phyloP scores from a whole-genome alignment of 2,113 vertebrate species.

The Melanostigma gelatinosum region DNA sequence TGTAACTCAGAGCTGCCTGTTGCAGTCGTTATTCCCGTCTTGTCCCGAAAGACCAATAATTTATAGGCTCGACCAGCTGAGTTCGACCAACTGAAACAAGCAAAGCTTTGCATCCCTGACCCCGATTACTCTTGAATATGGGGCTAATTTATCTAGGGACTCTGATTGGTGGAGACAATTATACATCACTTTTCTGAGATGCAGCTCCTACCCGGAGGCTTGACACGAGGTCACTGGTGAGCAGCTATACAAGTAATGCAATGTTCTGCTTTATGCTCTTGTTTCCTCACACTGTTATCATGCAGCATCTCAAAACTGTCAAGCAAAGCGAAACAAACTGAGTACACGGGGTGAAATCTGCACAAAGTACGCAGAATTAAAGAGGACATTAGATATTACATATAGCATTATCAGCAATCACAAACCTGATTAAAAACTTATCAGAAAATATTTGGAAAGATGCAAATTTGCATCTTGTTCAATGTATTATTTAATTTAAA shows the following conservation, averaged over 20 bases:
- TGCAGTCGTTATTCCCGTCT: slow-evolving; percentile 35
- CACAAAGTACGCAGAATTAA: not conserved
- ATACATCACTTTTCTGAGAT: slow-evolving; percentile 12
- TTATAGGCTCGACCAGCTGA: slow-evolving; percentile 53
- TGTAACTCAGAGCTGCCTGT: slow-evolving; percentile 14
- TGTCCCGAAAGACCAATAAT: slow-evolving; percentile 32
- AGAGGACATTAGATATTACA: not conserved
- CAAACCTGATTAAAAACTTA: not conserved
- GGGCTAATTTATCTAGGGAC: slow-evolving; percentile 21
- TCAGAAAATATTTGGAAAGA: not conserved
- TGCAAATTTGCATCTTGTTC: not conserved
- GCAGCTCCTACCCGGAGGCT: slow-evolving; percentile 15
- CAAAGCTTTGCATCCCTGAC: slow-evolving; percentile 45
- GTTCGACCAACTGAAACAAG: slow-evolving; percentile 48
- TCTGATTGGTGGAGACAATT: slow-evolving; percentile 53
- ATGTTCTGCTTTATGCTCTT: not conserved
- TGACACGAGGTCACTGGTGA: slow-evolving; percentile 18
- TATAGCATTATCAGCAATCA: not conserved
- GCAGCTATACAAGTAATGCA: slow-evolving; percentile 14
- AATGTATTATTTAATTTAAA: not conserved
- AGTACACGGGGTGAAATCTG: not conserved
- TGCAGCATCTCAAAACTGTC: not conserved
- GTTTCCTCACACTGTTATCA: slow-evolving; percentile 10
- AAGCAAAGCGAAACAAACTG: not conserved
- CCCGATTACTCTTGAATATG: slow-evolving; percentile 43